Conservation (phyloP, 2,888 invertebrate genomes). For the Empis stercorea region DNA sequence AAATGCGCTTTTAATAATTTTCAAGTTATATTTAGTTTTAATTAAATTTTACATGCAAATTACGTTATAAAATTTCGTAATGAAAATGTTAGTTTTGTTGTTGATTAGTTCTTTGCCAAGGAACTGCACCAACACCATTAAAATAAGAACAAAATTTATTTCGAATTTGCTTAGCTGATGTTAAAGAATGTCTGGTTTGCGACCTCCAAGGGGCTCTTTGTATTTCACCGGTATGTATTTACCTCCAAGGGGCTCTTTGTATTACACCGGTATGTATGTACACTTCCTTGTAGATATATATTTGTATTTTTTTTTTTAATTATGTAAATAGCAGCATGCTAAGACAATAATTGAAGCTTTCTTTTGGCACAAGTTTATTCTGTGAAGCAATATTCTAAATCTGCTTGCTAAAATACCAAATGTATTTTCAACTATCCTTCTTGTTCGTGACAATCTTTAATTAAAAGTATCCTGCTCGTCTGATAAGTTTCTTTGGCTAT, state of each 20-base stretch:
- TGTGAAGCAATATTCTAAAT: slow-evolving; percentile 16
- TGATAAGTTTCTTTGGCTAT: background rate
- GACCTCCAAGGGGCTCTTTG: slow-evolving; percentile 1
- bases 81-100: background rate
- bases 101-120: background rate
- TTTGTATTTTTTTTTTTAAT: background rate
- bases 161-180: background rate
- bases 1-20: no score
- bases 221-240: slow-evolving; percentile 1
- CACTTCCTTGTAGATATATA: slow-evolving; percentile 1
- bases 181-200: background rate
- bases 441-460: slow-evolving; percentile 11
- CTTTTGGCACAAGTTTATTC: slow-evolving; percentile 1
- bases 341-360: slow-evolving; percentile 5
- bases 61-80: no score
- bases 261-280: slow-evolving; percentile 2
- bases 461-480: slow-evolving; percentile 9
- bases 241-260: slow-evolving; percentile 1
- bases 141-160: background rate
- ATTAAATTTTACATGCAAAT: no score
- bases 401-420: slow-evolving; percentile 16
- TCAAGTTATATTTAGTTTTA: no score
- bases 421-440: slow-evolving; percentile 12
- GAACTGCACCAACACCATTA: background rate
- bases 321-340: slow-evolving; percentile 11